A percentile compares a stretch with the other conserved stretches of the same genome.
These are phyloP conservation scores for Poeciliopsis gracilis DNA, from an alignment of 2,797 vertebrate genomes.

Conservation along the genomic window DNA sequence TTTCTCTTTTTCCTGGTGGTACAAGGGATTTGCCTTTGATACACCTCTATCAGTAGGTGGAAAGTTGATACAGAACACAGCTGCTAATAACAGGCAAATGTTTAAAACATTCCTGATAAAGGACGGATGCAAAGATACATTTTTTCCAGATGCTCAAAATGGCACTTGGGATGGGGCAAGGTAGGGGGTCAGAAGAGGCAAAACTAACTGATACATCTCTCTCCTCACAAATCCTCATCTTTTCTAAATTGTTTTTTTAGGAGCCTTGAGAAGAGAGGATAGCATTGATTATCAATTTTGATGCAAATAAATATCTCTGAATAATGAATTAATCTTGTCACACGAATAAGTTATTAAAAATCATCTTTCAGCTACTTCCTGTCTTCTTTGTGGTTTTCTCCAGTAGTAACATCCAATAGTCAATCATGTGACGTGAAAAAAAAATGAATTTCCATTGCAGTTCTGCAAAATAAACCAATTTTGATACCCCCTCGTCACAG, in stretches of 20 bases:
- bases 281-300: too few relatives aligned
- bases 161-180: not conserved
- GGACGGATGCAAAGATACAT: not conserved
- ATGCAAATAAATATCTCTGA: too few relatives aligned
- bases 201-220: not conserved
- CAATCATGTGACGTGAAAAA: too few relatives aligned
- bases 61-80: slow-evolving; percentile 36
- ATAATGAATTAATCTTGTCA: too few relatives aligned
- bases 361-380: too few relatives aligned
- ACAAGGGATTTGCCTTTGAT: slow-evolving; percentile 37
- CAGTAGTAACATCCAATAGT: too few relatives aligned
- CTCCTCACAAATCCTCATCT: not conserved
- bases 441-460: too few relatives aligned
- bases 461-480: too few relatives aligned
- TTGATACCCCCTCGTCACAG: too few relatives aligned
- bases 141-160: not conserved
- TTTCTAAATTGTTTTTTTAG: not conserved
- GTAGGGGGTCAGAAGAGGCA: not conserved
- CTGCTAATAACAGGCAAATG: slow-evolving; percentile 17
- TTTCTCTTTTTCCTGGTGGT: slow-evolving; percentile 56
- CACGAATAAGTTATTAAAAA: too few relatives aligned
- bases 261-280: too few relatives aligned
- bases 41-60: slow-evolving; percentile 23
- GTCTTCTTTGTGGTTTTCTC: too few relatives aligned
- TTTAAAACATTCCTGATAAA: not conserved